Percentiles rank a stretch among this genome's conserved stretches.
Conservation (phyloP, 2,113 vertebrate genomes). For the Hippocampus comes region DNA sequence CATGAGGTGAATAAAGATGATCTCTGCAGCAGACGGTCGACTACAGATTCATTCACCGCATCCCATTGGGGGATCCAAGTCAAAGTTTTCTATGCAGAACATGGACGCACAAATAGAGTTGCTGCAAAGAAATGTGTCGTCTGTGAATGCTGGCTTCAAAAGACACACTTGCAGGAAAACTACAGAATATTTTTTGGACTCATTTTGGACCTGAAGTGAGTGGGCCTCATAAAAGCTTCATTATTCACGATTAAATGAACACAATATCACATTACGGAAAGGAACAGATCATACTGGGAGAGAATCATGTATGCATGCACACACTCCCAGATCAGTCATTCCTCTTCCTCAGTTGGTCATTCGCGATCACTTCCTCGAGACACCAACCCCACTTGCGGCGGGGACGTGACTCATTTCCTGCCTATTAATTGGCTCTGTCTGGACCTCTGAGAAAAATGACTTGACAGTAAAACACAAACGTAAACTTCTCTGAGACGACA, state of each 20-base stretch:
- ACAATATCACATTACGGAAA: slow-evolving; percentile 10
- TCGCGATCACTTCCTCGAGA: slow-evolving; percentile 56
- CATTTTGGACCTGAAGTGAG: slow-evolving; percentile 2
- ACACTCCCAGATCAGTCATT: slow-evolving; percentile 27
- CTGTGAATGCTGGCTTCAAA: background rate
- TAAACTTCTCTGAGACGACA: slow-evolving; percentile 4
- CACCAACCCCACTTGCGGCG: slow-evolving; percentile 39
- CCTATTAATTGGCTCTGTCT: slow-evolving; percentile 49
- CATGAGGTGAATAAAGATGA: no score
- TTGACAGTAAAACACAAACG: slow-evolving; percentile 10
- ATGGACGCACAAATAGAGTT: background rate
- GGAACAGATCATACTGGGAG: slow-evolving; percentile 16
- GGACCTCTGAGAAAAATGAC: slow-evolving; percentile 13
- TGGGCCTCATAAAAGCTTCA: slow-evolving; percentile 19
- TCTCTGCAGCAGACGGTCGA: no score
- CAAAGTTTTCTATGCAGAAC: background rate
- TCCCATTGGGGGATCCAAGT: background rate
- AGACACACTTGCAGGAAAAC: slow-evolving; percentile 11
- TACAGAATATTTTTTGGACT: slow-evolving; percentile 23
- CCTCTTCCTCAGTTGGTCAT: slow-evolving; percentile 41
- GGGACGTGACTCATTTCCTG: slow-evolving; percentile 60
- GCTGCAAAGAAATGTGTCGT: background rate
- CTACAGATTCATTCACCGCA: no score
- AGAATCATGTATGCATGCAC: slow-evolving; percentile 17
- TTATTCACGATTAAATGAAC: slow-evolving; percentile 8